Evolutionary conservation across 2,797 vertebrate species (phyloP), one percentile per base, ranked within the genome.

Genomic region (Brachyrhaphis roseni): DNA sequence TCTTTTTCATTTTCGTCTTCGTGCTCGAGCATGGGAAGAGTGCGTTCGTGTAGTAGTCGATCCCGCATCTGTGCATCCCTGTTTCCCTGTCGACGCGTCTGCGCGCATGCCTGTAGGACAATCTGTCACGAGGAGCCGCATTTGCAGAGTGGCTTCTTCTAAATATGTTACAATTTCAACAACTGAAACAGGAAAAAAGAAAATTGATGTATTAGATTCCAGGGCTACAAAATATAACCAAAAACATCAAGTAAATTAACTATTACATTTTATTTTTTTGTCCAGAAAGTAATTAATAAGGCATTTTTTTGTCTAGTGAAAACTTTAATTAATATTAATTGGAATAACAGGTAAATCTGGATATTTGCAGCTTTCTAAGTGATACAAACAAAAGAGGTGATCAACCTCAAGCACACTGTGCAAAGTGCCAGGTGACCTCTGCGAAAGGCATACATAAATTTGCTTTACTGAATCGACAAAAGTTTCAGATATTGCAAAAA

Each of bases 61-160:
- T 47, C 62, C 46, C 79, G 57, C 74, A 64, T 39, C 64, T 23
- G 64, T 41, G 64, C 64, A 23, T 77, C 10, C 78, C 55, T 72
- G 36, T 83, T 74, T 77, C 10, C 78, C 55, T 72, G 36, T 83
- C 75, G 62, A 43, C 45, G 39, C 43, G 72, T 66, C 82, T 45
- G 34, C 34, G 82, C 13, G 55, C 28, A 6, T 34, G 55, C n/a
- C 34, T 39, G 64, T 23, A 31, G 68, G 13, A 46, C 41, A 31
- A 16, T 8, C 23, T 46, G 36, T 66, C 64, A 39, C 23, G 3
- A 47, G 41, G 13, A 16, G 8, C 49, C 2, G 28, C n/a, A 7
- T 45, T 43, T 71, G 68, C 43, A 15, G 26, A 71, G 39, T n/a
- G 45, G 26, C 23, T 16, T 28, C 7, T 71, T 45, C 57, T 62